These are phyloP conservation scores for Doris montereyensis DNA, from an alignment of 2,888 invertebrate species.

Conservation along the genomic window DNA sequence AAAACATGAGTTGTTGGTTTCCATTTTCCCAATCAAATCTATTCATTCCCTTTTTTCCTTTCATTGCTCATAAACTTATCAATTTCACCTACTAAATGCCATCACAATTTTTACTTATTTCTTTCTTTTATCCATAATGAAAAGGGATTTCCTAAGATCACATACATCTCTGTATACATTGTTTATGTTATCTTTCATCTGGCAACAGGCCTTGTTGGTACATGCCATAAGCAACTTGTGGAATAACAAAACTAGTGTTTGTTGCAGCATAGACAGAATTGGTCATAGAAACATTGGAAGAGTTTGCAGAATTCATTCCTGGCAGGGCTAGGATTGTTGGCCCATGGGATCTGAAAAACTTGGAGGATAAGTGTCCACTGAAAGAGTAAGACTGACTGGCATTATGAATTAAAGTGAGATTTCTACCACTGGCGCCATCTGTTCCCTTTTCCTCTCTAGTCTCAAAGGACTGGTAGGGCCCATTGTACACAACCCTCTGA, in stretches of 20 bases:
- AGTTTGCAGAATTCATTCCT: not conserved
- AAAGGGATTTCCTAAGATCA: too few relatives aligned
- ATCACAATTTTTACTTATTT: too few relatives aligned
- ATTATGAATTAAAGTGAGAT: not conserved
- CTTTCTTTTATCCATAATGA: too few relatives aligned
- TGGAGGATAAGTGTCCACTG: too few relatives aligned
- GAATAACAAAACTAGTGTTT: constrained; percentile 14
- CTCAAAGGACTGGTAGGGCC: not conserved
- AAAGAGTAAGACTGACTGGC: not conserved
- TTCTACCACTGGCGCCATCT: not conserved
- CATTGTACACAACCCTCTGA: not conserved
- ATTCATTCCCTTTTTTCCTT: too few relatives aligned
- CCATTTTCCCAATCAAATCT: too few relatives aligned
- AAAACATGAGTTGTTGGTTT: too few relatives aligned
- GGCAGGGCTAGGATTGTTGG: constrained; percentile 43
- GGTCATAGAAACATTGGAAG: not conserved
- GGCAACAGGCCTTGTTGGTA: constrained; percentile 27
- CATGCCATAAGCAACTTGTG: constrained; percentile 32
- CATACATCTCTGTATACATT: too few relatives aligned
- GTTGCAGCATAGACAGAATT: not conserved
- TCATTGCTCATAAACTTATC: too few relatives aligned
- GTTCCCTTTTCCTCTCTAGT: not conserved
- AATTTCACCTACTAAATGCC: too few relatives aligned
- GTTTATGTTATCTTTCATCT: constrained; percentile 27
- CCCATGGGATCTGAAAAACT: constrained; percentile 32